A percentile compares a stretch with the other conserved stretches of the same genome.
These are phyloP conservation scores for Danio jaintianensis DNA, from an alignment of 2,797 vertebrate species.

Conservation along the genomic window DNA sequence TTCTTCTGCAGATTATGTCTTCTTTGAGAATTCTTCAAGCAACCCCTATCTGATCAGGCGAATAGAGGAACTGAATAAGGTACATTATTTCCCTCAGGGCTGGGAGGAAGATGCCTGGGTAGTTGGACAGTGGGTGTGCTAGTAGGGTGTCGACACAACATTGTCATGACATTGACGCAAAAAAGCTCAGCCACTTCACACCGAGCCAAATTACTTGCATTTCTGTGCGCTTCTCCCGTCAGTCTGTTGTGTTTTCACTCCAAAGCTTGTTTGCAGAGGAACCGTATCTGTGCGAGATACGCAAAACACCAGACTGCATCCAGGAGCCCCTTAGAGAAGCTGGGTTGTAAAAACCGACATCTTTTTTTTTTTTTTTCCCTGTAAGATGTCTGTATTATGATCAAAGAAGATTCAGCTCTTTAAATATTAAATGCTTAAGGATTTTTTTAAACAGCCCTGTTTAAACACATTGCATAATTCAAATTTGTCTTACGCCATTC, in stretches of 20 bases:
- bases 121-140: constrained; percentile 8
- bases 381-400: background rate
- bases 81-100: constrained; percentile 67
- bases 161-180: background rate
- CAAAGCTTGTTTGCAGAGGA: constrained; percentile 24
- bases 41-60: constrained; percentile 97
- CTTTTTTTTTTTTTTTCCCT: background rate
- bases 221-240: constrained; percentile 31
- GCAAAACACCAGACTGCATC: background rate
- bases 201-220: constrained; percentile 67
- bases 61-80: constrained; percentile 99
- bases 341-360: background rate
- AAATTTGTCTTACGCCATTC: background rate
- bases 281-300: constrained; percentile 6
- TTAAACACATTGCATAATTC: background rate
- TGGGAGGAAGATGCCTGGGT: constrained; percentile 11
- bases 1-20: constrained; percentile 92
- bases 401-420: constrained; percentile 3
- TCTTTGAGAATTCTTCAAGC: constrained; percentile 98
- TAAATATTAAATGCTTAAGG: constrained; percentile 20
- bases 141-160: constrained; percentile 20
- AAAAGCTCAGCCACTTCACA: constrained; percentile 40
- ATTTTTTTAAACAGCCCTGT: background rate
- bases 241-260: constrained; percentile 5
- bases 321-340: background rate